Conservation (phyloP, 2,113 vertebrate species). For the Cyrtonyx montezumae region DNA sequence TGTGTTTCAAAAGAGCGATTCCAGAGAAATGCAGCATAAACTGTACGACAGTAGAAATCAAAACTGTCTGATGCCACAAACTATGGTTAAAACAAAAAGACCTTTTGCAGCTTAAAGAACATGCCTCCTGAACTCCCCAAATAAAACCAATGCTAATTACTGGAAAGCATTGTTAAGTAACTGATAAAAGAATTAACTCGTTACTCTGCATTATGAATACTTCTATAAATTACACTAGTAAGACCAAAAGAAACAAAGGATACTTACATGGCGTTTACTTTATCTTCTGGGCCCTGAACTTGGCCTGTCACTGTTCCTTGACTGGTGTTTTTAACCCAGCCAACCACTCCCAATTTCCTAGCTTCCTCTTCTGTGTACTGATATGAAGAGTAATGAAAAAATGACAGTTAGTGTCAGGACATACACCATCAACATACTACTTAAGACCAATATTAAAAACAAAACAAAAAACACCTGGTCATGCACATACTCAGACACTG, state of each 20-base stretch:
- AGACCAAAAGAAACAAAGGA: neutral
- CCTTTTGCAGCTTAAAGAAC: neutral
- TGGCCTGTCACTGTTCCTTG: slow-evolving; percentile 90
- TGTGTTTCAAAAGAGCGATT: neutral
- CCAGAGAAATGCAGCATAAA: neutral
- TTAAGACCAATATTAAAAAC: neutral
- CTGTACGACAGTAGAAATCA: neutral
- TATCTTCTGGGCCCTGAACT: slow-evolving; percentile 86
- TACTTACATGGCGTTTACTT: slow-evolving; percentile 91
- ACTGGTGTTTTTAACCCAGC: slow-evolving; percentile 93
- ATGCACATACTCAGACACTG: neutral
- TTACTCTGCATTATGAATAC: neutral
- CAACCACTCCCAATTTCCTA: slow-evolving; percentile 86
- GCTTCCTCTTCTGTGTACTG: slow-evolving; percentile 92
- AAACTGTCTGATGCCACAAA: neutral
- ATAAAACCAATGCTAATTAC: neutral
- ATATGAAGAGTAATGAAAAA: slow-evolving; percentile 40
- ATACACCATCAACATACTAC: neutral
- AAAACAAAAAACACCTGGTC: neutral
- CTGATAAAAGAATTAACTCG: neutral
- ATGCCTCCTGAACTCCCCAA: neutral
- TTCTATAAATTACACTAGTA: neutral
- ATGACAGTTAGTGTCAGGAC: slow-evolving; percentile 24
- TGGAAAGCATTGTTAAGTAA: neutral
- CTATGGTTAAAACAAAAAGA: neutral